Base-by-base conservation (phyloP, 2,797 vertebrate genomes). In the Lerista edwardsae region DNA sequence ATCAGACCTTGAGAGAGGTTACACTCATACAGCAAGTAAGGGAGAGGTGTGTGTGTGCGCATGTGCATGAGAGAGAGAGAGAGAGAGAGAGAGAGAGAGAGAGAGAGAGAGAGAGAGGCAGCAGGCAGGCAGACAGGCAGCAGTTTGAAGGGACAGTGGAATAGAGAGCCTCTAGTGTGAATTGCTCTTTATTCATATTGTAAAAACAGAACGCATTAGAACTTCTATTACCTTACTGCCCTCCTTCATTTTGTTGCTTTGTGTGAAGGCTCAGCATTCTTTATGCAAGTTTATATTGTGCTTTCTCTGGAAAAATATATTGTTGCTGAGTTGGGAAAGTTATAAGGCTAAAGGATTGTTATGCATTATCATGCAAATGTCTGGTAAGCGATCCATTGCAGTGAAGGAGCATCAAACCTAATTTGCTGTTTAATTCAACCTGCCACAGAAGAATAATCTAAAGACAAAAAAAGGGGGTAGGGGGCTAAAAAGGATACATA, bases 301-400 rank as follows among this genome's bases (percentile, higher is more conserved):
- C 34, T 2, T 36, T 69, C 41, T 15, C 19, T 25, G 23, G n/a
- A 34, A 71, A 62, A 14, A 17, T 86, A 14, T 29, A 44, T 77
- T 90, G n/a, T 93, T 91, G 34, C 9, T 90, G 82, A 90, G 71
- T 31, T 55, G 82, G 44, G 19, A 17, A 68, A 86, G 84, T 79
- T 89, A 47, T 41, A 61, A 57, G 59, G 71, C 83, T 41, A 90
- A 83, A 85, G 76, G 31, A 75, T 12, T 87, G 2, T 65, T 92
- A 80, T 36, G 11, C 17, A 64, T 51, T 39, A 2, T 25, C 80
- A 59, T 34, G 73, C 6, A 85, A 71, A 51, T 85, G 79, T 17
- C 31, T n/a, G n/a, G 14, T 80, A 87, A 90, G 3, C 0, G 85
- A 81, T 41, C 12, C 84, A 23, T 21, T 59, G 44, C 4, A 61